A percentile compares a stretch with the other conserved stretches of the same genome.
phyloP scores from a whole-genome alignment of 1,140 invertebrate species.

The Psix sp. region DNA sequence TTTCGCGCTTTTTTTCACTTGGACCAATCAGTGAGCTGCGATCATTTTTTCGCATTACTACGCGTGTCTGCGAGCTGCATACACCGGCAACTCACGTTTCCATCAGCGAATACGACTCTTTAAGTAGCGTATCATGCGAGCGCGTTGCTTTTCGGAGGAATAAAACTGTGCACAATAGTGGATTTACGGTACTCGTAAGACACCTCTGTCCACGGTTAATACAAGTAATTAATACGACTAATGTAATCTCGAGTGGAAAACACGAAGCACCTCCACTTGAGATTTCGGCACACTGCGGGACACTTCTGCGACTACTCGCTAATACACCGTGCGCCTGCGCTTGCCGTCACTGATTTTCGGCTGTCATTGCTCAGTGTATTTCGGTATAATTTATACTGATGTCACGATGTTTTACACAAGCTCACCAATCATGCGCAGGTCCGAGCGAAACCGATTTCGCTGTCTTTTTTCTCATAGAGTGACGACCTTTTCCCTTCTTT shows the following conservation, averaged over 20 bases:
- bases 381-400: slow-evolving; percentile 6
- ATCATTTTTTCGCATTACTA: slow-evolving; percentile 46
- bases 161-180: neutral
- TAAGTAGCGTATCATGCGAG: neutral
- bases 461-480: neutral
- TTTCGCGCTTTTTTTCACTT: slow-evolving; percentile 60
- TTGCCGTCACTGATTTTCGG: slow-evolving; percentile 19
- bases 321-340: slow-evolving; percentile 28
- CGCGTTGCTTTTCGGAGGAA: neutral
- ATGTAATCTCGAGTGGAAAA: slow-evolving; percentile 10
- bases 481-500: neutral
- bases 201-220: neutral
- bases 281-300: slow-evolving; percentile 22
- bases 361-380: slow-evolving; percentile 22
- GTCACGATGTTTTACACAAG: neutral
- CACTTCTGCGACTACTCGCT: slow-evolving; percentile 15
- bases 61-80: slow-evolving; percentile 31
- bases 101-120: slow-evolving; percentile 3
- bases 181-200: neutral
- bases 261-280: slow-evolving; percentile 11
- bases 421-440: neutral
- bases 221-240: slow-evolving; percentile 7
- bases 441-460: neutral
- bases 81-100: slow-evolving; percentile 30
- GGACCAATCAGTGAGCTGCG: slow-evolving; percentile 55